Conservation (phyloP, 2,888 invertebrate species). For the Drosophila anomelani region DNA sequence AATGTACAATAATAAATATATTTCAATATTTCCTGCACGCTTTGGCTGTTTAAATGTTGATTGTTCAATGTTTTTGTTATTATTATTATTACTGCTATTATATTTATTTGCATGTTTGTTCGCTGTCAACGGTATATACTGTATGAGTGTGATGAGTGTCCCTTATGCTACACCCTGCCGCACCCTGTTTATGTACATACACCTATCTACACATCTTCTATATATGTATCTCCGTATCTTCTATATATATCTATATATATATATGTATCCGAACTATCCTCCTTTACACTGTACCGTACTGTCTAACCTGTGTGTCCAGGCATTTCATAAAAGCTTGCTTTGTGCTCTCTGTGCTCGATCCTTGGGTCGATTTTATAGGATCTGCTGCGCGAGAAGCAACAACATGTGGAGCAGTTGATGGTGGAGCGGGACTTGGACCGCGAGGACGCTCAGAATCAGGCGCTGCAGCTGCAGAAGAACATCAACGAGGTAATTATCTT, state of each 20-base stretch:
- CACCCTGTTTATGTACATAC: slow-evolving; percentile 51
- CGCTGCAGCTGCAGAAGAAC: slow-evolving; percentile 83
- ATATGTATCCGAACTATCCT: slow-evolving; percentile 12
- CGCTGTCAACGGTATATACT: slow-evolving; percentile 34
- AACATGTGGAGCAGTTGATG: slow-evolving; percentile 95
- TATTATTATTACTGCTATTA: slow-evolving; percentile 20
- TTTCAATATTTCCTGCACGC: slow-evolving; percentile 67
- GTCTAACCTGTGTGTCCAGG: slow-evolving; percentile 19
- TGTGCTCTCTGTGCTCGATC: slow-evolving; percentile 42
- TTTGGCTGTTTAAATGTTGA: slow-evolving; percentile 56
- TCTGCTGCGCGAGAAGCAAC: slow-evolving; percentile 95
- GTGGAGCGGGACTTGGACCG: slow-evolving; percentile 96
- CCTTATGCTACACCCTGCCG: slow-evolving; percentile 17
- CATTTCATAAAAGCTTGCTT: slow-evolving; percentile 40
- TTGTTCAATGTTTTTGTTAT: slow-evolving; percentile 25
- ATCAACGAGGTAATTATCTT: slow-evolving; percentile 84
- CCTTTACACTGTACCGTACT: slow-evolving; percentile 5
- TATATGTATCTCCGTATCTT: slow-evolving; percentile 4
- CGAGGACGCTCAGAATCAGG: slow-evolving; percentile 93
- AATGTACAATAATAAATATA: slow-evolving; percentile 54
- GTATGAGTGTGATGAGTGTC: slow-evolving; percentile 24
- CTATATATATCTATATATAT: slow-evolving; percentile 33
- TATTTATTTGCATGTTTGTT: slow-evolving; percentile 35
- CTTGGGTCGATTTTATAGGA: slow-evolving; percentile 87
- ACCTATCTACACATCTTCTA: slow-evolving; percentile 27